Evolutionary conservation across 2,888 invertebrate genomes (phyloP), one percentile per base, ranked within the genome.

Genomic region (Drosophila maculinotata): DNA sequence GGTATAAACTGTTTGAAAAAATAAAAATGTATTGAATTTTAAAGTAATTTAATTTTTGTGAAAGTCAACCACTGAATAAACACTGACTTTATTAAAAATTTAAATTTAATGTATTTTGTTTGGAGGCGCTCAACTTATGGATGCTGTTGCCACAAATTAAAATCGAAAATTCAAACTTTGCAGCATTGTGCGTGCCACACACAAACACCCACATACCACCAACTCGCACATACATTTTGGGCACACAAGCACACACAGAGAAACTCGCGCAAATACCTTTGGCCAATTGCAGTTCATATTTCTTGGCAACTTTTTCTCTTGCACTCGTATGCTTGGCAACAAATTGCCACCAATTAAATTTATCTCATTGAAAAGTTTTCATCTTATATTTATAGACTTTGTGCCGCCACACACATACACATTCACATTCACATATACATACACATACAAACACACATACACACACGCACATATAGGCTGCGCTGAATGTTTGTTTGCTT

Each of bases 261-360:
- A 33, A 42, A 30, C 25, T 36, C 54, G n/a, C 45, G 36, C 28
- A 30, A 62, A 65, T 72, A 66, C 69, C 72, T 82, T 72, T 76
- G 69, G 81, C 82, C 86, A 86, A 77, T 74, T 79, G 72, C 73
- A 76, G 81, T 84, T 87, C 79, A 84, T 84, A 84, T 84, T 84
- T 87, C 73, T 76, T 78, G 52, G 54, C 44, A 79, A 81, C 66
- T 82, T 85, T 69, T 65, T 67, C 53, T 57, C 25, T 26, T 30
- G 63, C 60, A 57, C 51, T 69, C 70, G 63, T 64, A 69, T 78
- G 80, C 76, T 77, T 86, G 64, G 83, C 85, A 78, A 79, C 87
- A 89, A 88, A 88, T 87, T 89, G 87, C 88, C 84, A 72, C 87
- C 88, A 88, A 88, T 89, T 88, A 88, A 88, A 89, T 89, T 88